Evolutionary conservation across 2,113 vertebrate genomes (phyloP).

Genomic region (Brienomyrus brachyistius): DNA sequence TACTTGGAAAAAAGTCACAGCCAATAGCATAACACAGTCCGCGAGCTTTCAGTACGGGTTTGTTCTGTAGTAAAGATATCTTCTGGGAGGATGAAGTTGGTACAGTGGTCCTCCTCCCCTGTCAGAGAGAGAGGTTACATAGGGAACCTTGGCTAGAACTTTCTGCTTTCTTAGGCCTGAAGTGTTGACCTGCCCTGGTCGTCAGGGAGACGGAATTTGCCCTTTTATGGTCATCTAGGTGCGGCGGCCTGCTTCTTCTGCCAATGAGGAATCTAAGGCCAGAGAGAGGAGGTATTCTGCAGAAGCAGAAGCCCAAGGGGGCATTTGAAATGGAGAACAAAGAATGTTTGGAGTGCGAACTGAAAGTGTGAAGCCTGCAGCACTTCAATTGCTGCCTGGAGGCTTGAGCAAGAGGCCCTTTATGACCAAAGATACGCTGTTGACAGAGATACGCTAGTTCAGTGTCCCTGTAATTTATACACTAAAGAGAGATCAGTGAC

Average conservation of each 20-base stretch:
- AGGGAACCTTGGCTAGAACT: background rate
- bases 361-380: background rate
- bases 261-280: conserved; percentile 7
- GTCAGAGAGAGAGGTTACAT: background rate
- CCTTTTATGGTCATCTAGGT: conserved; percentile 29
- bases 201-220: conserved; percentile 24
- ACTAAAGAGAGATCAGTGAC: background rate
- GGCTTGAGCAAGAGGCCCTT: background rate
- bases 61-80: background rate
- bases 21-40: background rate
- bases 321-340: background rate
- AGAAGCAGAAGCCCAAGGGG: background rate
- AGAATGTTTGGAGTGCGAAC: background rate
- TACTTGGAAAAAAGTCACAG: conserved; percentile 8
- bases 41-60: background rate
- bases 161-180: background rate
- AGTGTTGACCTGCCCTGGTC: background rate
- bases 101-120: background rate
- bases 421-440: background rate
- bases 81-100: background rate
- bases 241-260: background rate
- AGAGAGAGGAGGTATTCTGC: background rate
- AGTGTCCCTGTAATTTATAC: background rate
- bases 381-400: background rate
- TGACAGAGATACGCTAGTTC: background rate